phyloP scores from a whole-genome alignment of 2,888 invertebrate species.

The Tenthredo livida region DNA sequence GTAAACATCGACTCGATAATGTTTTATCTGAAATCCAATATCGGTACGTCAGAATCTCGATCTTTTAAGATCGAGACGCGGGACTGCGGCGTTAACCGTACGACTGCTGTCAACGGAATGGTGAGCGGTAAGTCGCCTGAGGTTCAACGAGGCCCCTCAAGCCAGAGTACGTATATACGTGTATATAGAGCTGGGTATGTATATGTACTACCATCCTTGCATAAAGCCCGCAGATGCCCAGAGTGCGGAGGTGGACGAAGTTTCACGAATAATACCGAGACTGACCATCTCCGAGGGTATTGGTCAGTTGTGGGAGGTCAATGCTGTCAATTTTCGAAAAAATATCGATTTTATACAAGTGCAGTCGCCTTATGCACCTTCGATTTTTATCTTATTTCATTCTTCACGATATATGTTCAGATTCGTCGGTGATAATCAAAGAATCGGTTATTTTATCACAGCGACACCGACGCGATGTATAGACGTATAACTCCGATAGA shows the following conservation, averaged over 20 bases:
- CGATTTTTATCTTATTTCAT: neutral
- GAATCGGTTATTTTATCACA: neutral
- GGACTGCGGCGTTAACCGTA: constrained; percentile 54
- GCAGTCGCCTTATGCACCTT: too few species aligned
- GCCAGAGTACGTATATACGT: constrained; percentile 53
- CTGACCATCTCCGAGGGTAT: constrained; percentile 26
- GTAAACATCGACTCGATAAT: neutral
- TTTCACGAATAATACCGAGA: constrained; percentile 45
- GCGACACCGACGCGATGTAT: neutral
- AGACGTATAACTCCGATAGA: neutral
- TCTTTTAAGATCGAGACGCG: neutral
- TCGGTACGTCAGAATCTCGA: neutral
- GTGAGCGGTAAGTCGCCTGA: constrained; percentile 55
- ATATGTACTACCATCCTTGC: constrained; percentile 15
- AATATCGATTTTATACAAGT: neutral
- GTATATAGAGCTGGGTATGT: neutral
- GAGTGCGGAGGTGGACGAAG: constrained; percentile 46
- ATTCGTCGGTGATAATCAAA: neutral
- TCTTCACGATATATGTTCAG: neutral
- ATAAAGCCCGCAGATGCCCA: neutral
- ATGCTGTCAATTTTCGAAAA: constrained; percentile 49
- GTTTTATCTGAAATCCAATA: neutral
- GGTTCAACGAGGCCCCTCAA: constrained; percentile 60
- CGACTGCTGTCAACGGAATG: constrained; percentile 72
- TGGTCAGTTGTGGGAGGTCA: constrained; percentile 56